These are phyloP conservation scores for Drosophila lacertosa DNA, from an alignment of 1,140 invertebrate genomes.

Conservation along the genomic window DNA sequence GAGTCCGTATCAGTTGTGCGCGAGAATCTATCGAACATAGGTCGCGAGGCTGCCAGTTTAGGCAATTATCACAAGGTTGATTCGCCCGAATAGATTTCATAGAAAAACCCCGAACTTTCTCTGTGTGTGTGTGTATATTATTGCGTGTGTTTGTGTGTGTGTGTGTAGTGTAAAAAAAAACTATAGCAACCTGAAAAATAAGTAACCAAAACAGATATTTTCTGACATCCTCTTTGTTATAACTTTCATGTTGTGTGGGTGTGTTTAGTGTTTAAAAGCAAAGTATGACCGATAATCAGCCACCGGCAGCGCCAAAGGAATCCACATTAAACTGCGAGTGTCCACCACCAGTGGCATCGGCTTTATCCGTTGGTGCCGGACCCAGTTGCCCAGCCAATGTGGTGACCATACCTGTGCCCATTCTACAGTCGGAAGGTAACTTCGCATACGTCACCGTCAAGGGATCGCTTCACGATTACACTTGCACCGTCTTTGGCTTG, in stretches of 20 bases:
- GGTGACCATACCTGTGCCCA: constrained; percentile 81
- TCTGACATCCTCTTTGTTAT: constrained; percentile 10
- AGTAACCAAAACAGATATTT: constrained; percentile 28
- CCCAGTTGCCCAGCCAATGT: constrained; percentile 63
- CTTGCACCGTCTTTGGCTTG: constrained; percentile 90
- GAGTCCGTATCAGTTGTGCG: constrained; percentile 86
- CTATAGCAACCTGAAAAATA: constrained; percentile 67
- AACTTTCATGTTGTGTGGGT: constrained; percentile 20
- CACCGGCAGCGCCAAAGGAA: constrained; percentile 52
- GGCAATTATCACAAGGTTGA: constrained; percentile 83
- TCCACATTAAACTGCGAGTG: constrained; percentile 57
- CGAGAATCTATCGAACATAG: constrained; percentile 87
- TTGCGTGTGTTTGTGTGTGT: constrained; percentile 20
- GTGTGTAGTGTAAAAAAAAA: constrained; percentile 35
- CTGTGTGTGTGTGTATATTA: constrained; percentile 31
- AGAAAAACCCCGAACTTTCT: background rate
- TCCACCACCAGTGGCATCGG: constrained; percentile 48
- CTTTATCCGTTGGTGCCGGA: constrained; percentile 37
- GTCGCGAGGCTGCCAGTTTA: constrained; percentile 85
- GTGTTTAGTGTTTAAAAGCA: constrained; percentile 27
- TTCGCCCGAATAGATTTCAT: constrained; percentile 73
- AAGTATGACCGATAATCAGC: constrained; percentile 71
- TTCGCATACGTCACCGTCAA: constrained; percentile 90
- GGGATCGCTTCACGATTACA: constrained; percentile 89
- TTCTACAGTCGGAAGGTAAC: constrained; percentile 84